phyloP scores from a whole-genome alignment of 1,140 invertebrate species.

The Drosophila kurseongensis region DNA sequence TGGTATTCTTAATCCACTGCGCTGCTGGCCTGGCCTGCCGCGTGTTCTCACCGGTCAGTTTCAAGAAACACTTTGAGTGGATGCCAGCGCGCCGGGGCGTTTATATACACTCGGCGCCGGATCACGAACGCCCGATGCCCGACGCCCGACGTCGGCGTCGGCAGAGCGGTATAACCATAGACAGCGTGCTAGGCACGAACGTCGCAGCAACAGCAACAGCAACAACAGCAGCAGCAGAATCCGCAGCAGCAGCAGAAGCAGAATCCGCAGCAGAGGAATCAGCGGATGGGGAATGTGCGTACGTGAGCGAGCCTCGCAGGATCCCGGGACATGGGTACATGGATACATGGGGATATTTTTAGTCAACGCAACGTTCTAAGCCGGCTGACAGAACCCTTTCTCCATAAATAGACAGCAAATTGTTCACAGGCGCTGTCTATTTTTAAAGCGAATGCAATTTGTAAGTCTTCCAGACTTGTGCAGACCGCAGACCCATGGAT shows the following conservation, averaged over 20 bases:
- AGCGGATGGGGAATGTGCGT: conserved; percentile 5
- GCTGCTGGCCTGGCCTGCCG: conserved; percentile 20
- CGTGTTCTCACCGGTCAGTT: conserved; percentile 61
- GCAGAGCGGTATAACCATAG: conserved; percentile 23
- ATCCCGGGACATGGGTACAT: conserved; percentile 2
- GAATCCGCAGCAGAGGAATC: conserved; percentile 4
- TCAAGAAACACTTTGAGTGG: conserved; percentile 66
- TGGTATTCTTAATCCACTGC: conserved; percentile 50
- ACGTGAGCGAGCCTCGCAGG: conserved; percentile 37
- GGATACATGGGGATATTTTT: conserved; percentile 32
- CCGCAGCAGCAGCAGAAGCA: not conserved
- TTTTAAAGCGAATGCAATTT: conserved; percentile 61
- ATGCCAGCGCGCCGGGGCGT: conserved; percentile 39
- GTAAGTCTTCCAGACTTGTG: conserved; percentile 38
- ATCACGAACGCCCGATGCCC: conserved; percentile 19
- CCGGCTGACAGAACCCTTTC: conserved; percentile 38
- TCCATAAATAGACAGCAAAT: conserved; percentile 61
- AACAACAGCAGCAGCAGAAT: not conserved
- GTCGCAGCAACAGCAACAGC: conserved; percentile 19
- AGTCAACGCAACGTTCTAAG: conserved; percentile 45
- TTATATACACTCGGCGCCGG: conserved; percentile 45
- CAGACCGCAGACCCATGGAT: not conserved
- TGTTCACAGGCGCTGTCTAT: conserved; percentile 39
- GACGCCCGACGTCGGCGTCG: conserved; percentile 3
- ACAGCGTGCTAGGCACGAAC: conserved; percentile 49